A percentile compares a stretch with the other conserved stretches of the same genome.
Conservation (phyloP, 2,113 vertebrate species). For the Galemys pyrenaicus region DNA sequence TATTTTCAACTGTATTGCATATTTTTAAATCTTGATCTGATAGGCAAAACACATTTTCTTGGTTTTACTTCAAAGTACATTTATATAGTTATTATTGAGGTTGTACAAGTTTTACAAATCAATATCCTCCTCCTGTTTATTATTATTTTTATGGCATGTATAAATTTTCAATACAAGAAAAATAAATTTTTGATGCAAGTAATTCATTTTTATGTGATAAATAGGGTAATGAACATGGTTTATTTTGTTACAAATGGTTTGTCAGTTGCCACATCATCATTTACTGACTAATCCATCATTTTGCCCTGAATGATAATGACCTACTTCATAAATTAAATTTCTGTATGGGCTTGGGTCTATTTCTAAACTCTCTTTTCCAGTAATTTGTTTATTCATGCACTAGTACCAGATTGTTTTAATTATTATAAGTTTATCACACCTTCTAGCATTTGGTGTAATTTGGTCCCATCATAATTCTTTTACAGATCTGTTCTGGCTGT, state of each 20-base stretch:
- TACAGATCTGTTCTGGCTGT: neutral
- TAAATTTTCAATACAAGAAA: conserved; percentile 24
- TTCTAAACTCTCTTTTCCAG: conserved; percentile 37
- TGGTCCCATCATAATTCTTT: neutral
- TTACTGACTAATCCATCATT: neutral
- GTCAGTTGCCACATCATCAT: neutral
- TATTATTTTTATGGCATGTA: conserved; percentile 7
- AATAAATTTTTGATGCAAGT: conserved; percentile 36
- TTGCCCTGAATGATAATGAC: neutral
- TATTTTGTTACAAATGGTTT: conserved; percentile 41
- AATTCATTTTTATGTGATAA: conserved; percentile 53
- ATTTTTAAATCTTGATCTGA: neutral
- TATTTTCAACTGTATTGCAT: neutral
- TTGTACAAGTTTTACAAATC: neutral
- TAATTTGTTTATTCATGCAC: neutral
- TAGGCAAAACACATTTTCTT: neutral
- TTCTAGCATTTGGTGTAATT: conserved; percentile 11
- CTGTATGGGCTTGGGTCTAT: neutral
- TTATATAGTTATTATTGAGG: conserved; percentile 32
- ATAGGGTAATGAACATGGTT: neutral
- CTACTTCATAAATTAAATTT: conserved; percentile 46
- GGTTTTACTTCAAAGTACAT: conserved; percentile 11
- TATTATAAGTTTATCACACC: neutral
- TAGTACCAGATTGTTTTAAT: conserved; percentile 53
- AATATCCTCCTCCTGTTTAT: neutral